These are phyloP conservation scores for Cyclina sinensis DNA, from an alignment of 1,140 invertebrate species.

Conservation along the genomic window DNA sequence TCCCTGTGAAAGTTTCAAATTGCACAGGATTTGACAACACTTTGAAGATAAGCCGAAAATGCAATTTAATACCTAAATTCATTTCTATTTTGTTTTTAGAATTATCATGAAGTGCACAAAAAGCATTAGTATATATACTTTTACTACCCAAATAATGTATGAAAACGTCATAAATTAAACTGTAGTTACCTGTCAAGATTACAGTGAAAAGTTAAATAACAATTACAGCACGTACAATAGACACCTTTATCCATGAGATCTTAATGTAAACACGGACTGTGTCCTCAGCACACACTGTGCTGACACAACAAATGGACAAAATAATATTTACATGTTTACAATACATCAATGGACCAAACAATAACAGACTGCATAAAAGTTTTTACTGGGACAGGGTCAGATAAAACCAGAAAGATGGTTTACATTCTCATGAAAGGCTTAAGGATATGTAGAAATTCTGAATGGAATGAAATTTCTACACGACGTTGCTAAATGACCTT, in stretches of 20 bases:
- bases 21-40: too few species aligned
- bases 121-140: neutral
- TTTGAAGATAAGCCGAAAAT: too few species aligned
- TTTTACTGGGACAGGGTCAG: too few species aligned
- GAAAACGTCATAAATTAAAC: neutral
- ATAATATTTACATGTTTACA: constrained; percentile 2
- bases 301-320: neutral
- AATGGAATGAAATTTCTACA: too few species aligned
- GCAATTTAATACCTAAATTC: too few species aligned
- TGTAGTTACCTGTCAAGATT: neutral
- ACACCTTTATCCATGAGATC: neutral
- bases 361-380: neutral
- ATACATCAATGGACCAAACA: neutral
- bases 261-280: neutral
- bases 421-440: too few species aligned
- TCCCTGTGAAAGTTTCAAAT: too few species aligned
- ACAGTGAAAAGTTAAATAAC: neutral
- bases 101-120: too few species aligned
- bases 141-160: constrained; percentile 1
- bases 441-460: too few species aligned
- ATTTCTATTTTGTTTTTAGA: too few species aligned
- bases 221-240: neutral
- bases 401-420: too few species aligned
- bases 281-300: neutral
- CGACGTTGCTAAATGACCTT: too few species aligned